Conservation (phyloP, 2,888 invertebrate genomes). For the Sclerodermus sp. region DNA sequence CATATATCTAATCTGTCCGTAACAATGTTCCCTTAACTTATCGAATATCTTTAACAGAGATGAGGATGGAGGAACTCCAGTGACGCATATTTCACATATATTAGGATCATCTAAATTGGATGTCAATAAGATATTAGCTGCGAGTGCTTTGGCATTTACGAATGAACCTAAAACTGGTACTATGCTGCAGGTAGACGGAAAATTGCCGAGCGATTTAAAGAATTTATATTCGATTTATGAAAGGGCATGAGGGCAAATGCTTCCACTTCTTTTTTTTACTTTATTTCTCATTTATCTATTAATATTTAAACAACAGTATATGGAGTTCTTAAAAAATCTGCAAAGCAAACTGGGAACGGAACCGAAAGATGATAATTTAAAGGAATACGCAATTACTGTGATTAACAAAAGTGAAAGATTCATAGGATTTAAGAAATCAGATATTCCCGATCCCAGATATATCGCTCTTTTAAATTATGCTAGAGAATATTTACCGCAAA, state of each 20-base stretch:
- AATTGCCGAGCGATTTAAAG: background rate
- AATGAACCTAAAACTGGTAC: conserved; percentile 44
- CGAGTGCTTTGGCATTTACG: conserved; percentile 35
- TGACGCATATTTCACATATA: conserved; percentile 47
- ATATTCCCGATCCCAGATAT: conserved; percentile 39
- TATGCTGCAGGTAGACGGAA: conserved; percentile 30
- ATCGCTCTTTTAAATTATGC: conserved; percentile 34
- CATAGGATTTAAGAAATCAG: conserved; percentile 35
- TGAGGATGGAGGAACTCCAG: conserved; percentile 63
- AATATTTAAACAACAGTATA: background rate
- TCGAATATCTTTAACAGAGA: conserved; percentile 29
- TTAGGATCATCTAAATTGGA: conserved; percentile 38
- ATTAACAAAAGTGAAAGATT: conserved; percentile 29
- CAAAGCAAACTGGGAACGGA: conserved; percentile 34
- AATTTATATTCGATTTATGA: too few species aligned
- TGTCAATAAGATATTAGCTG: conserved; percentile 41
- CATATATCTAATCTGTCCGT: background rate
- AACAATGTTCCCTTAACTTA: too few species aligned
- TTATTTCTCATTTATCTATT: background rate
- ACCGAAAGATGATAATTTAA: conserved; percentile 35
- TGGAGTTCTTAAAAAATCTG: conserved; percentile 37
- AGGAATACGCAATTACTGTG: conserved; percentile 26
- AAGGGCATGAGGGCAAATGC: too few species aligned
- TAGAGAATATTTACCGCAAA: conserved; percentile 31
- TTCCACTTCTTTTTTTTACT: too few species aligned